These are phyloP conservation scores for Lepisosteus osseus DNA, from an alignment of 2,113 vertebrate genomes.

Conservation along the genomic window DNA sequence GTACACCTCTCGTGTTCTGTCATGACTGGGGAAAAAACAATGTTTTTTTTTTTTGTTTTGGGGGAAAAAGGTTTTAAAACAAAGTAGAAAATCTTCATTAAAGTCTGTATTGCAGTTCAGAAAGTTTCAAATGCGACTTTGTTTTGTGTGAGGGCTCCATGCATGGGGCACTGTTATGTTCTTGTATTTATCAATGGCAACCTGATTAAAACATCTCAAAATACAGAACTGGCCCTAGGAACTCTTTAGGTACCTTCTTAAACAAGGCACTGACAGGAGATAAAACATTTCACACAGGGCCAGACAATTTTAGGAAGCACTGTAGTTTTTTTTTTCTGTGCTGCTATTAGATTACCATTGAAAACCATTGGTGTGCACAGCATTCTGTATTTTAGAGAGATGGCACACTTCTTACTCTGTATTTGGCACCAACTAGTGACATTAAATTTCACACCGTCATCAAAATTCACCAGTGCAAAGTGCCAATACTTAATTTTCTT, in stretches of 20 bases:
- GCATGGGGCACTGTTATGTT: not conserved
- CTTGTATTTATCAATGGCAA: not conserved
- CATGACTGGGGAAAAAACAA: not conserved
- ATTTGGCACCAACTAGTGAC: too few relatives aligned
- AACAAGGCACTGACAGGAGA: slow-evolving; percentile 41
- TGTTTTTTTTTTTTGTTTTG: not conserved
- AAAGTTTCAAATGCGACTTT: too few relatives aligned
- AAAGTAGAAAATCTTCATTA: not conserved
- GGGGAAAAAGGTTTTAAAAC: not conserved
- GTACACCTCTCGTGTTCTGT: slow-evolving; percentile 36
- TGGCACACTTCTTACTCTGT: too few relatives aligned
- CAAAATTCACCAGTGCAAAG: too few relatives aligned
- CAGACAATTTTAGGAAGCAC: too few relatives aligned
- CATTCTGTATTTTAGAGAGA: too few relatives aligned
- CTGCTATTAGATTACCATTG: too few relatives aligned
- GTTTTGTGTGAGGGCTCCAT: not conserved
- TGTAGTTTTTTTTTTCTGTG: too few relatives aligned
- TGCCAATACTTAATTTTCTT: too few relatives aligned
- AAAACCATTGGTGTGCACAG: too few relatives aligned
- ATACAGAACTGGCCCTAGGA: not conserved
- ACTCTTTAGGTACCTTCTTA: slow-evolving; percentile 32
- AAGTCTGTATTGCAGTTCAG: slow-evolving; percentile 28
- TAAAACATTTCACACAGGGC: not conserved
- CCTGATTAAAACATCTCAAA: not conserved
- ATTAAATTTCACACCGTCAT: too few relatives aligned